These are phyloP conservation scores for Aporrectodea caliginosa DNA, from an alignment of 1,140 invertebrate species.

Conservation along the genomic window DNA sequence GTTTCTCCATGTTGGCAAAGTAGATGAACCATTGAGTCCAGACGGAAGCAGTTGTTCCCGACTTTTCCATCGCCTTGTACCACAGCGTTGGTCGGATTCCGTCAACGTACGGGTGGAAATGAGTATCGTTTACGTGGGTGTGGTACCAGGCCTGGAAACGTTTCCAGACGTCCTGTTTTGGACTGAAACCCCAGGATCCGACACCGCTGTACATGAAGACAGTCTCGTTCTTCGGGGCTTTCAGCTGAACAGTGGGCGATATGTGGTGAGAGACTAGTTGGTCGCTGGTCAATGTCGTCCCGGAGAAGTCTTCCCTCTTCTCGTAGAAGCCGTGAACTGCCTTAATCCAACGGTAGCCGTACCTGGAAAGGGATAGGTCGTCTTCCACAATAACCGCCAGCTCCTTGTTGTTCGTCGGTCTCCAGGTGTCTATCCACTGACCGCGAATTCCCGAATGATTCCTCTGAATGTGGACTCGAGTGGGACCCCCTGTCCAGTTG, in stretches of 20 bases:
- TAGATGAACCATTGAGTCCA: no score
- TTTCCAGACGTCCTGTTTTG: conserved; percentile 23
- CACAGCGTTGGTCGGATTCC: no score
- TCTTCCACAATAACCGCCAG: no score
- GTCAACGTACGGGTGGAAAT: no score
- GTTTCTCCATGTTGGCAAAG: no score
- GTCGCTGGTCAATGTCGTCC: conserved; percentile 3
- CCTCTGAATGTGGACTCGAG: conserved; percentile 1
- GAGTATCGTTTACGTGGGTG: background rate
- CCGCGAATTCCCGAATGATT: background rate
- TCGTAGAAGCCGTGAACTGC: conserved; percentile 38
- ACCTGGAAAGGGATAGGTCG: no score
- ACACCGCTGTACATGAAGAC: conserved; percentile 23
- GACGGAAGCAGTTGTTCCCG: background rate
- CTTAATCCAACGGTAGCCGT: conserved; percentile 41
- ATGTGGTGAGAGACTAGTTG: conserved; percentile 2
- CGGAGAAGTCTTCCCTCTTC: background rate
- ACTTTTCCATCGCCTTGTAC: background rate
- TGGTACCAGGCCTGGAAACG: conserved; percentile 22
- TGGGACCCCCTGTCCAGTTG: no score
- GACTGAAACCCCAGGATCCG: conserved; percentile 29
- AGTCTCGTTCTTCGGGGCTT: conserved; percentile 17
- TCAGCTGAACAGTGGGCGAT: no score
- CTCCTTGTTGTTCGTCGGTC: conserved; percentile 35
- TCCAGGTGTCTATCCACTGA: conserved; percentile 15